Conservation (phyloP, 2,113 vertebrate genomes). For the Sander vitreus region DNA sequence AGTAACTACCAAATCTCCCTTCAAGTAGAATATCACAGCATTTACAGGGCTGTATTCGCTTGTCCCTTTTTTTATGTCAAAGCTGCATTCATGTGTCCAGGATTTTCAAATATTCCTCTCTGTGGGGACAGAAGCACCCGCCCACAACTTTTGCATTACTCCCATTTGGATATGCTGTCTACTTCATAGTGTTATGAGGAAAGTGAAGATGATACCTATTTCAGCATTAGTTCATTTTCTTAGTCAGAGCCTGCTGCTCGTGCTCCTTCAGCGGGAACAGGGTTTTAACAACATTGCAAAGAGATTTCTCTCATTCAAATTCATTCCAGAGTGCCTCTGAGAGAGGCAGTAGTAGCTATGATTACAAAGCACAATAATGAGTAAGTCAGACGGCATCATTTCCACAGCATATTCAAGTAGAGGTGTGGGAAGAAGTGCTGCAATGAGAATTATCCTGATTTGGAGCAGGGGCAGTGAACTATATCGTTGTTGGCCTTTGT, state of each 20-base stretch:
- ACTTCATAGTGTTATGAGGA: constrained; percentile 41
- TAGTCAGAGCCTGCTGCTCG: constrained; percentile 18
- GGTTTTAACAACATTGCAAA: constrained; percentile 63
- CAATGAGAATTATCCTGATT: constrained; percentile 26
- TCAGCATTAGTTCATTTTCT: constrained; percentile 35
- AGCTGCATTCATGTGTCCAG: constrained; percentile 26
- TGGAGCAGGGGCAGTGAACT: neutral
- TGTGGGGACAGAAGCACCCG: constrained; percentile 26
- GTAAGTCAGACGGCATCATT: constrained; percentile 52
- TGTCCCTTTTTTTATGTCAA: neutral
- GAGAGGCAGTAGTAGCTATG: constrained; percentile 61
- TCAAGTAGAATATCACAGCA: constrained; percentile 66
- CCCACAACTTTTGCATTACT: constrained; percentile 48
- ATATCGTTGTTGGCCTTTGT: neutral
- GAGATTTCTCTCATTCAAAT: constrained; percentile 64
- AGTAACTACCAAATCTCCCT: constrained; percentile 62
- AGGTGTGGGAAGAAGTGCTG: constrained; percentile 26
- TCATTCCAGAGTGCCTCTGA: constrained; percentile 57
- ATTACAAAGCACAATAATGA: constrained; percentile 76
- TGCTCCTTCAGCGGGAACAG: constrained; percentile 43
- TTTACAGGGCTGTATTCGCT: constrained; percentile 13
- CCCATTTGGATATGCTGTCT: constrained; percentile 51
- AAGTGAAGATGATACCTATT: constrained; percentile 63
- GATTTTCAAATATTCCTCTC: constrained; percentile 52
- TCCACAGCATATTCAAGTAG: constrained; percentile 55